phyloP scores from a whole-genome alignment of 23 tunicate species.

The Phallusia fumigata region DNA sequence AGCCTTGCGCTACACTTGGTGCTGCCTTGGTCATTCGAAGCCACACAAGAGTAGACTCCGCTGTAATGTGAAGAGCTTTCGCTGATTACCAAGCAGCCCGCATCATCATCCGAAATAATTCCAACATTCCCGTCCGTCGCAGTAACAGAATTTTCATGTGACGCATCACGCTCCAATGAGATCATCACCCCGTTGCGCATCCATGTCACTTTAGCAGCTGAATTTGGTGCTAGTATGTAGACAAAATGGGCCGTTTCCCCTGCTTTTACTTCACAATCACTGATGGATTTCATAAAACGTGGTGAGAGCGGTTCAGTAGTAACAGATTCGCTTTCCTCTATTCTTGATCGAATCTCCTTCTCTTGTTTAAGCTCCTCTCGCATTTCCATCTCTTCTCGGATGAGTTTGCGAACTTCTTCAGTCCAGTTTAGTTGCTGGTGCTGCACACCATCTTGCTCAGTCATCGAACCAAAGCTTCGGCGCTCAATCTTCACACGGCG shows the following conservation, averaged over 20 bases:
- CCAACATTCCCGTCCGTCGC: slow-evolving; percentile 57
- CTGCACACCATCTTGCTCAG: slow-evolving; percentile 6
- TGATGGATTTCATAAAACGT: slow-evolving; percentile 54
- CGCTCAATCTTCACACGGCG: background rate
- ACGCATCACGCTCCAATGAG: background rate
- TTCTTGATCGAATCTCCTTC: background rate
- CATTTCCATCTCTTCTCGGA: slow-evolving; percentile 81
- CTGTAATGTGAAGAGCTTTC: slow-evolving; percentile 47
- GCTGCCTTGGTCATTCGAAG: slow-evolving; percentile 86
- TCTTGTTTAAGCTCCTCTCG: slow-evolving; percentile 30
- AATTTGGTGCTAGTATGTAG: slow-evolving; percentile 47
- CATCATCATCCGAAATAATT: slow-evolving; percentile 64
- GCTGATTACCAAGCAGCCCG: slow-evolving; percentile 87
- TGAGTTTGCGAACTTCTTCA: slow-evolving; percentile 65
- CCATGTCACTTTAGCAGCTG: slow-evolving; percentile 58
- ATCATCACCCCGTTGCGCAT: slow-evolving; percentile 50
- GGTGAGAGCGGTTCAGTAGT: slow-evolving; percentile 27
- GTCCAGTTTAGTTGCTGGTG: slow-evolving; percentile 41
- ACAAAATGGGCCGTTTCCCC: slow-evolving; percentile 93
- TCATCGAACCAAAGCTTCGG: background rate
- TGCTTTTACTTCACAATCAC: slow-evolving; percentile 53
- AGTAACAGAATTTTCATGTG: background rate
- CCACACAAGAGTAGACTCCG: slow-evolving; percentile 87
- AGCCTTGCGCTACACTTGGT: slow-evolving; percentile 67
- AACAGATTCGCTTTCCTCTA: slow-evolving; percentile 6